phyloP scores from a whole-genome alignment of 2,113 vertebrate species.

The Laticauda laticaudata region DNA sequence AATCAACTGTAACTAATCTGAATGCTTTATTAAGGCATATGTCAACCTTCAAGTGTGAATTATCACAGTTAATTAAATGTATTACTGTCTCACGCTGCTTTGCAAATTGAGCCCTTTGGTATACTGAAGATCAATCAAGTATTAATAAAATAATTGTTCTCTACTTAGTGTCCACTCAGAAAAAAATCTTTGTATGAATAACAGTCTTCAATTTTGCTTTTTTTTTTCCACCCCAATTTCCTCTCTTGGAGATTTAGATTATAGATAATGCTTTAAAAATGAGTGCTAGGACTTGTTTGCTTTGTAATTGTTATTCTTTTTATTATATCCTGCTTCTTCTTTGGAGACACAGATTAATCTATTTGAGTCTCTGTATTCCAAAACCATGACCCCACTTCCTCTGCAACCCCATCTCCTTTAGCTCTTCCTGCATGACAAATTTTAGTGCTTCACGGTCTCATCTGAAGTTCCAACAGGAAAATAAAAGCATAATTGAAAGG shows the following conservation, averaged over 20 bases:
- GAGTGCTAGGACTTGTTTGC: background rate
- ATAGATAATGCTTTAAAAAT: background rate
- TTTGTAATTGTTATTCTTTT: background rate
- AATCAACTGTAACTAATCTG: conserved; percentile 57
- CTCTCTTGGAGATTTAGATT: background rate
- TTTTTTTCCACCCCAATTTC: background rate
- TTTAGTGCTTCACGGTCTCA: background rate
- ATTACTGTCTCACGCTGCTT: conserved; percentile 41
- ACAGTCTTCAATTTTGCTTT: background rate
- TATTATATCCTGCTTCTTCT: background rate
- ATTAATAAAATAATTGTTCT: conserved; percentile 50
- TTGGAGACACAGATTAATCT: background rate
- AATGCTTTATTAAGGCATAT: conserved; percentile 53
- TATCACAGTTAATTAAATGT: conserved; percentile 53
- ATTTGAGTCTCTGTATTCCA: background rate
- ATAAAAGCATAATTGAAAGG: background rate
- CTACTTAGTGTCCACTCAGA: conserved; percentile 17
- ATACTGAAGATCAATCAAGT: conserved; percentile 30
- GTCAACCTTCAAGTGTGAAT: conserved; percentile 55
- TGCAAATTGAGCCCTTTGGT: conserved; percentile 48
- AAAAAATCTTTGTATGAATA: background rate
- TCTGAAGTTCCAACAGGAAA: background rate
- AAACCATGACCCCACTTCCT: no score
- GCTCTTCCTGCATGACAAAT: background rate
- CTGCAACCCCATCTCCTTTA: background rate